Evolutionary conservation across 2,888 invertebrate genomes (phyloP).

Genomic region (Linnaemya vulpina): DNA sequence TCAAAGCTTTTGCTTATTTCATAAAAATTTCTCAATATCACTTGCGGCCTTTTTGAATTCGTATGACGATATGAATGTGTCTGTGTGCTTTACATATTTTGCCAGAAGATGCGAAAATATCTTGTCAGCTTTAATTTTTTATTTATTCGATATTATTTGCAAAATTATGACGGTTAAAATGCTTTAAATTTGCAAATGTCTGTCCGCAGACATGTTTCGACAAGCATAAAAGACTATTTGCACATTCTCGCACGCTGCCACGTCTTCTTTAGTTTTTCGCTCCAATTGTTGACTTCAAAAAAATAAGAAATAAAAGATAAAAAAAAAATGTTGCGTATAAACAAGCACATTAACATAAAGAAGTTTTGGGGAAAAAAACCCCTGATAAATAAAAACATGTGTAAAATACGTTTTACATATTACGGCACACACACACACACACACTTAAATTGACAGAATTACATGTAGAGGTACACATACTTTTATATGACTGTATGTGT

Average conservation of each 20-base stretch:
- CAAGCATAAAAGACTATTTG: not conserved
- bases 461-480: not conserved
- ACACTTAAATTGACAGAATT: not conserved
- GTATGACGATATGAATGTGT: not conserved
- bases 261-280: not conserved
- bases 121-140: not conserved
- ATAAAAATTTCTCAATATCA: too few relatives aligned
- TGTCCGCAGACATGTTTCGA: not conserved
- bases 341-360: not conserved
- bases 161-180: not conserved
- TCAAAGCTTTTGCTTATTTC: too few relatives aligned
- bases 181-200: not conserved
- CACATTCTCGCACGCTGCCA: not conserved
- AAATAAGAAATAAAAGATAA: not conserved
- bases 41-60: too few relatives aligned
- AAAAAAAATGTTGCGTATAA: not conserved
- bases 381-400: not conserved
- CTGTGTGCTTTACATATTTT: not conserved
- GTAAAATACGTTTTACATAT: not conserved
- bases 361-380: not conserved
- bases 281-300: not conserved
- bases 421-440: not conserved
- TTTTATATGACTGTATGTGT: too few relatives aligned
- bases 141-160: not conserved
- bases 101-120: not conserved